Evolutionary conservation across 2,888 invertebrate species (phyloP).

Genomic region (Nebria brevicollis): DNA sequence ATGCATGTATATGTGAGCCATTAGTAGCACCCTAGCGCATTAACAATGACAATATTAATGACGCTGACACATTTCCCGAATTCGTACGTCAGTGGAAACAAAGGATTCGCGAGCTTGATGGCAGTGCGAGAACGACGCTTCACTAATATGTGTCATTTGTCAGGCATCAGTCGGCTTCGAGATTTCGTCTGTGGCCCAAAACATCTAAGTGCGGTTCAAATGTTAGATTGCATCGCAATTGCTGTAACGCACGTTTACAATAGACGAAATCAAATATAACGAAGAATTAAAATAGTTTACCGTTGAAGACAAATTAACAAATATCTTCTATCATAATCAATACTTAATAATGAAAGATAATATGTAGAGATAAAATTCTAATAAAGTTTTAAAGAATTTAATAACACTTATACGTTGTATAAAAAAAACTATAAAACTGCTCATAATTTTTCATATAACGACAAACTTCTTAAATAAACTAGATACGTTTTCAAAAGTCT

Average conservation of each 20-base stretch:
- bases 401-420: not conserved
- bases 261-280: too few relatives aligned
- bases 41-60: slow-evolving; percentile 42
- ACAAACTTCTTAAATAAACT: slow-evolving; percentile 36
- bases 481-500: slow-evolving; percentile 30
- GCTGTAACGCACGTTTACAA: too few relatives aligned
- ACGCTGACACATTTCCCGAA: slow-evolving; percentile 42
- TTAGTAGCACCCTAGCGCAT: slow-evolving; percentile 30
- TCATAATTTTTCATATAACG: slow-evolving; percentile 18
- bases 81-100: slow-evolving; percentile 41
- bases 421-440: slow-evolving; percentile 14
- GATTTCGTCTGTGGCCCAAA: not conserved
- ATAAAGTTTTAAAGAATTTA: not conserved
- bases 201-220: too few relatives aligned
- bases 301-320: too few relatives aligned
- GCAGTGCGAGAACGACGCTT: slow-evolving; percentile 10
- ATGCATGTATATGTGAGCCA: slow-evolving; percentile 8
- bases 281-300: too few relatives aligned
- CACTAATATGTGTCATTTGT: slow-evolving; percentile 33
- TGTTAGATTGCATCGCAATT: too few relatives aligned
- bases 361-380: not conserved
- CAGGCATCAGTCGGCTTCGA: not conserved
- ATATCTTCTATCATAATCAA: not conserved
- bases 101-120: slow-evolving; percentile 17
- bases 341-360: not conserved